Evolutionary conservation across 2,797 vertebrate genomes (phyloP), one percentile per base, ranked within the genome.

Genomic region (Chrosomus eos): DNA sequence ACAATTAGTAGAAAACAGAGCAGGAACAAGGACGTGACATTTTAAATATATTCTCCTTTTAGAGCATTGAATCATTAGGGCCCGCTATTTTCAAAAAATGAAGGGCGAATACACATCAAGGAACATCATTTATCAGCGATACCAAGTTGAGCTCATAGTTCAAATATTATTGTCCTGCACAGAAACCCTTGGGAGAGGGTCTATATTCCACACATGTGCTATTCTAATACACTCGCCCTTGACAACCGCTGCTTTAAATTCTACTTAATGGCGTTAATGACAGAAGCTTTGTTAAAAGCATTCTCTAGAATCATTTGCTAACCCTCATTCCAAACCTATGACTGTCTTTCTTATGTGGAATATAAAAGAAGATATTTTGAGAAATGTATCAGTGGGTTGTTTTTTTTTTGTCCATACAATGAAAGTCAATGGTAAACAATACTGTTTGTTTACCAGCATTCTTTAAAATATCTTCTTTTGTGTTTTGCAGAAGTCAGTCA

Each of bases 31-130:
- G 51, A 71, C 26, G 28, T 78, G 74, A 45, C 82, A 60, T 84
- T 84, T 70, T 60, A 68, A 78, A 84, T 58, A 77, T 84, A 51
- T 78, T 64, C 51, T 70, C 23, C 33, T 84, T 16, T 70, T 18
- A 51, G 31, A 53, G 23, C 10, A 62, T 53, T 28, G 23, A 7
- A 28, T 67, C 43, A 75, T 51, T 19, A 66, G 3, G 40, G 81
- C 16, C 10, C 36, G 3, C n/a, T 18, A 55, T 45, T 36, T 45
- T 0, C 19, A 43, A 55, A n/a, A 55, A 55, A 70, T 31, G 8
- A 71, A 71, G 26, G 51, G 0, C 1, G 21, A 84, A 84, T 55
- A 40, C 62, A 77, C 48, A 76, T 68, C 2, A 66, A 58, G 64
- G 26, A 51, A 76, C 71, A 40, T 53, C 31, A 55, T 23, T 40